A percentile compares a stretch with the other conserved stretches of the same genome.
phyloP scores from a whole-genome alignment of 2,797 vertebrate genomes.

The Toxotes lorentzi region DNA sequence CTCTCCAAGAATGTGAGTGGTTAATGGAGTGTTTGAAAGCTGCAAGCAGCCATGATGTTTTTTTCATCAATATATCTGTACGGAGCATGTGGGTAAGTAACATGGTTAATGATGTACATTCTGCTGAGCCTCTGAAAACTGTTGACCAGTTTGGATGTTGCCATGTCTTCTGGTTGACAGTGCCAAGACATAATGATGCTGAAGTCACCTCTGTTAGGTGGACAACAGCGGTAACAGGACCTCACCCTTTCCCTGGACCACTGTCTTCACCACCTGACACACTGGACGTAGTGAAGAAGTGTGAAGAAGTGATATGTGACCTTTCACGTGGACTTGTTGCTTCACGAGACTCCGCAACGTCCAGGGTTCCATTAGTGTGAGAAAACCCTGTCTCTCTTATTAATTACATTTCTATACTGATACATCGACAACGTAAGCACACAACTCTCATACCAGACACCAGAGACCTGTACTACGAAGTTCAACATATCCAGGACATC shows the following conservation, averaged over 20 bases:
- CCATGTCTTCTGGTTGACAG: not conserved
- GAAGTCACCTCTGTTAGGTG: not conserved
- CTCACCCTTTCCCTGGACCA: not conserved
- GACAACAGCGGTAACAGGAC: not conserved
- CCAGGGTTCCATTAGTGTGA: too few species aligned
- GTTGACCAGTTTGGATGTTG: conserved; percentile 2
- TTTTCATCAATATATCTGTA: conserved; percentile 5
- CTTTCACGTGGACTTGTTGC: too few species aligned
- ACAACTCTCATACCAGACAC: too few species aligned
- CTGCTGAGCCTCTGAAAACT: not conserved
- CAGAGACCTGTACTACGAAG: too few species aligned
- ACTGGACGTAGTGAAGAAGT: too few species aligned
- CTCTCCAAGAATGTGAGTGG: conserved; percentile 27
- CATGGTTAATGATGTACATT: conserved; percentile 15
- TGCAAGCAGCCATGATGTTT: conserved; percentile 18
- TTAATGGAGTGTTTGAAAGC: conserved; percentile 20
- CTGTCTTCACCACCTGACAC: not conserved
- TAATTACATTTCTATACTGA: too few species aligned
- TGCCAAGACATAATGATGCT: not conserved
- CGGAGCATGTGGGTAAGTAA: not conserved
- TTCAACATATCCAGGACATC: too few species aligned
- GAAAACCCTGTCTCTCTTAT: too few species aligned
- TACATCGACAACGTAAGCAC: too few species aligned
- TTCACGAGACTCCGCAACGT: too few species aligned
- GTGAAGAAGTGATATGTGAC: not conserved